phyloP scores from a whole-genome alignment of 2,113 vertebrate species.

The Dicaeum eximium region DNA sequence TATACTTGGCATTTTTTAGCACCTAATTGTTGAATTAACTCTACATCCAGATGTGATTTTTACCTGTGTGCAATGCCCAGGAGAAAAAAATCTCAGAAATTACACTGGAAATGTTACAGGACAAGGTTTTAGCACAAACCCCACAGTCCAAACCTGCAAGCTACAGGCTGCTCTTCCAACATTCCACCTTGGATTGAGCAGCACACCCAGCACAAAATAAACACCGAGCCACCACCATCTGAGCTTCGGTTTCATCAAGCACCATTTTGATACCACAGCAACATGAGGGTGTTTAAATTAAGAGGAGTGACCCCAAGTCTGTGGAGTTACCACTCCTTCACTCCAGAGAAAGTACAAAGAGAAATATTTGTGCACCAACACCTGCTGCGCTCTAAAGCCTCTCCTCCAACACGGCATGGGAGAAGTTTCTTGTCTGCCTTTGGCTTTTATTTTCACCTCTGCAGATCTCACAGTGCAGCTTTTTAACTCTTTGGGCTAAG shows the following conservation, averaged over 20 bases:
- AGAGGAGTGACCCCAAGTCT: not conserved
- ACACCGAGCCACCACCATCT: not conserved
- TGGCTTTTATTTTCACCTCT: not conserved
- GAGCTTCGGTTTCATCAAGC: not conserved
- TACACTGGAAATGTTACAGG: not conserved
- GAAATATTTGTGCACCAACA: not conserved
- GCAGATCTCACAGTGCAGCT: not conserved
- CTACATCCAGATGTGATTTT: not conserved
- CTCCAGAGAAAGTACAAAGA: not conserved
- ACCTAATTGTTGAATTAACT: not conserved
- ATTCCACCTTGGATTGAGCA: not conserved
- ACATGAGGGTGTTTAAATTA: not conserved
- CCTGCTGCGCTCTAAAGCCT: not conserved
- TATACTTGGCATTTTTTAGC: not conserved
- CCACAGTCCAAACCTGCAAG: not conserved
- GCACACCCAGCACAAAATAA: not conserved
- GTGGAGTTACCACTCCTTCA: not conserved
- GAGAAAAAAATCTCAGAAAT: not conserved
- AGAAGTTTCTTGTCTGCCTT: not conserved
- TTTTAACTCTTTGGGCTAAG: not conserved
- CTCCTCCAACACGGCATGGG: accelerated
- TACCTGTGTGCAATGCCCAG: not conserved
- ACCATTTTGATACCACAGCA: not conserved
- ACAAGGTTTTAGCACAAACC: not conserved
- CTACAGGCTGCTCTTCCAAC: not conserved